Base-by-base conservation (phyloP, 2,113 vertebrate genomes). In the Camelus bactrianus region DNA sequence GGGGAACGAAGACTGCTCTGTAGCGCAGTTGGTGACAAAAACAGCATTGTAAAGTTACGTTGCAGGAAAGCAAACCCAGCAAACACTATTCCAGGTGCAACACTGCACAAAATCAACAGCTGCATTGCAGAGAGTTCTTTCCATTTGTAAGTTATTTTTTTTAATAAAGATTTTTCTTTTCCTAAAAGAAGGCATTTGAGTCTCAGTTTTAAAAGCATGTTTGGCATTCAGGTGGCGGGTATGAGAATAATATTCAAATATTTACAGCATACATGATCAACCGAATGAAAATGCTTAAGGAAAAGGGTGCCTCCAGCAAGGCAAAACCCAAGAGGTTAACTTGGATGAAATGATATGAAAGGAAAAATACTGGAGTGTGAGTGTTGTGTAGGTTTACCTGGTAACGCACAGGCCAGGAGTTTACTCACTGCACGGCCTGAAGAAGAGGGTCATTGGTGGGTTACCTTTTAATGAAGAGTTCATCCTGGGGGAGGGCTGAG, bases 101-200 rank as follows among this genome's bases (percentile, higher is more conserved):
- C 65, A 32, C 81, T 64, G 38, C 96, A 82, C 96, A 93, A 9
- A 42, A 83, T 1, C 16, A 58, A 52, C 65, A 6, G 62, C 42
- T 15, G 1, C 46, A 46, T 81, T 96, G 95, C 94, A 83, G 91
- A 98, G 96, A 96, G 89, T 96, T 96, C 88, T 97, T 93, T 93
- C 87, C 62, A 95, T 98, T 97, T 98, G 98, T 99, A 98, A 99
- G 96, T 99, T 99, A 99, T 89, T 99, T 98, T 98, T 98, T 89
- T 98, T 92, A 98, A 99, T 98, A 98, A 99, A 99, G 91, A 79
- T 79, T 48, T 94, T 91, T 89, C 60, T 96, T 95, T 96, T 95
- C 96, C 91, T 96, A 94, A 82, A 64, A 42, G 38, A 56, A 38
- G 30, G 9, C 56, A 2, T n/a, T 11, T 0, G 17, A 0, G 77